These are phyloP conservation scores for Sebastes hopkinsi DNA, from an alignment of 2,797 vertebrate species.

Conservation along the genomic window DNA sequence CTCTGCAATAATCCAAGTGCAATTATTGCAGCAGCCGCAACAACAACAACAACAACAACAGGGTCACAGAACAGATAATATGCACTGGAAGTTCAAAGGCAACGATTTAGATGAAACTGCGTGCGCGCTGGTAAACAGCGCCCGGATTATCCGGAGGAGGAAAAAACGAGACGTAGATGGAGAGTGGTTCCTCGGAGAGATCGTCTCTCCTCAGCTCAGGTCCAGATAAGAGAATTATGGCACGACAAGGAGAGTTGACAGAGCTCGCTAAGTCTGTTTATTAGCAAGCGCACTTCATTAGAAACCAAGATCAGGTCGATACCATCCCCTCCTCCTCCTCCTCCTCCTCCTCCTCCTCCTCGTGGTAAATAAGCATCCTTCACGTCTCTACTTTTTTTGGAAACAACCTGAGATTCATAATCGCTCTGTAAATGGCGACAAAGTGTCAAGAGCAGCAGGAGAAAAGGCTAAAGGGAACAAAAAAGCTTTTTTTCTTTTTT, in stretches of 20 bases:
- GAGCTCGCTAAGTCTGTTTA: conserved; percentile 85
- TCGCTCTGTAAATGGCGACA: conserved; percentile 88
- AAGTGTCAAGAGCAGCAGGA: conserved; percentile 80
- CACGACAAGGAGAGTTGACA: conserved; percentile 82
- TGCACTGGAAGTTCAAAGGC: conserved; percentile 71
- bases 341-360: background rate
- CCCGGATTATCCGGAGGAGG: conserved; percentile 82
- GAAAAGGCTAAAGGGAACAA: conserved; percentile 52
- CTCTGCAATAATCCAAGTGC: conserved; percentile 71
- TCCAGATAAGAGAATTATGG: conserved; percentile 91
- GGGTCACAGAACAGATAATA: conserved; percentile 74
- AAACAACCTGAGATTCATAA: conserved; percentile 84
- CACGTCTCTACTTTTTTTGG: conserved; percentile 76
- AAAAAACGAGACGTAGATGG: conserved; percentile 63
- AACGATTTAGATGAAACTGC: conserved; percentile 61
- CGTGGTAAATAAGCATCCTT: conserved; percentile 86
- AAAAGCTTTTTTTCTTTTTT: conserved; percentile 46
- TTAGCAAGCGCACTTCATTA: conserved; percentile 88
- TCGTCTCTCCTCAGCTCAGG: conserved; percentile 71
- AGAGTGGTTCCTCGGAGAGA: conserved; percentile 79
- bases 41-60: conserved; percentile 42
- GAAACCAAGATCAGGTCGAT: conserved; percentile 85
- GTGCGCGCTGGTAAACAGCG: conserved; percentile 78
- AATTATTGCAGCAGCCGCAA: conserved; percentile 73
- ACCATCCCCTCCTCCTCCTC: conserved; percentile 46